Evolutionary conservation across 2,888 invertebrate species (phyloP), one percentile per base, ranked within the genome.

Genomic region (Drosophila meridiana): DNA sequence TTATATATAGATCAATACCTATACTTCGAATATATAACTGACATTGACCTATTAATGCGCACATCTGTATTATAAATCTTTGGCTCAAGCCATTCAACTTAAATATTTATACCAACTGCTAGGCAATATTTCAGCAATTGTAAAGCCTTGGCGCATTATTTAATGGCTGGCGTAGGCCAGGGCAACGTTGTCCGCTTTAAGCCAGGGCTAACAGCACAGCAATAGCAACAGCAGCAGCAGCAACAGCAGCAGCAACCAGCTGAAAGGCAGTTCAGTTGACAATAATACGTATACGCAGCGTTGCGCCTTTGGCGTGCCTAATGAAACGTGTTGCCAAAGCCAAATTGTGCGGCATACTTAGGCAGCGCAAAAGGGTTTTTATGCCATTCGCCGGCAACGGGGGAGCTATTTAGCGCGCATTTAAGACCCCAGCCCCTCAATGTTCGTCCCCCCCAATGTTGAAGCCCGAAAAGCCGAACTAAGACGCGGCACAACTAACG

Each of bases 321-420:
- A 86, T 90, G 83, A 90, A 86, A 88, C 86, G 90, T 83, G 68
- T 78, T 60, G 59, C 50, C 57, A 55, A 69, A 73, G 74, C 67
- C 70, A 68, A 87, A 88, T 66, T 73, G 71, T 76, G 66, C 47
- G 69, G 73, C 83, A 73, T 81, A 83, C 77, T 81, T 76, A 74
- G 60, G 47, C 40, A 40, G 66, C 62, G 53, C 64, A 59, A 63
- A 74, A 75, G 72, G 79, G 64, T 69, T 65, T 67, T 69, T 59
- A 68, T 66, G 69, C 36, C 60, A 63, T 38, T 38, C 40, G n/a
- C 45, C 43, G 59, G 52, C 74, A 76, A 62, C 67, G 60, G 55
- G 82, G 74, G 71, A 73, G 80, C 82, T 76, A 88, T 80, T 84
- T 89, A 69, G 75, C 78, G 73, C 68, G 36, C 69, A 74, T 73